phyloP scores from a whole-genome alignment of 2,113 vertebrate species.

The Murina feae region DNA sequence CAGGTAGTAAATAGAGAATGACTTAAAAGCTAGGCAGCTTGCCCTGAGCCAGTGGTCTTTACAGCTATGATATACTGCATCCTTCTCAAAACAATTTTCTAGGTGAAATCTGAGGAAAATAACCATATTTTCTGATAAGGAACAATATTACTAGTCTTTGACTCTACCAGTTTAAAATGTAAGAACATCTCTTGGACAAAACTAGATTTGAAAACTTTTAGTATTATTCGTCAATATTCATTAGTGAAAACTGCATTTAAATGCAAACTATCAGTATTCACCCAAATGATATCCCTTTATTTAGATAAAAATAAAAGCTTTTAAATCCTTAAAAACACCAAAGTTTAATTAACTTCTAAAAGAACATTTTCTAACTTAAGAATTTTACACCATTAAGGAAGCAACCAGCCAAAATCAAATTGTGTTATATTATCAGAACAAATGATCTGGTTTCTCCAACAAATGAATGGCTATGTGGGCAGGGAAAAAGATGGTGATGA shows the following conservation, averaged over 20 bases:
- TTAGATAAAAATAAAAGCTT: slow-evolving; percentile 11
- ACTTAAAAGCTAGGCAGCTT: background rate
- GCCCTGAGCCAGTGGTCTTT: background rate
- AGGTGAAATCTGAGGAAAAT: background rate
- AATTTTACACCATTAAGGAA: background rate
- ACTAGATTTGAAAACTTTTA: background rate
- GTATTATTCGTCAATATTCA: background rate
- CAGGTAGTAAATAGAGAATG: background rate
- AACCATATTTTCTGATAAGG: background rate
- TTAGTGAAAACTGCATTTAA: background rate
- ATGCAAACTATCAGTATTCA: background rate
- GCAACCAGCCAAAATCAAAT: background rate
- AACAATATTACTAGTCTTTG: background rate
- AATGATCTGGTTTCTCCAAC: background rate
- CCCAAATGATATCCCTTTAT: background rate
- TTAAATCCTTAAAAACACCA: background rate
- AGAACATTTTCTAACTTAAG: background rate
- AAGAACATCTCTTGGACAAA: background rate
- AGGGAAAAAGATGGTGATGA: background rate
- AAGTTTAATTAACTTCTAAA: slow-evolving; percentile 18
- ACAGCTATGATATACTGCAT: background rate
- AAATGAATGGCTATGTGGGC: background rate
- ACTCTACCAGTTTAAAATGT: background rate
- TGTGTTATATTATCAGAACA: background rate
- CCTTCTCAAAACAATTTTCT: background rate